These are phyloP conservation scores for Allygus modestus DNA, from an alignment of 2,888 invertebrate genomes.

Conservation along the genomic window DNA sequence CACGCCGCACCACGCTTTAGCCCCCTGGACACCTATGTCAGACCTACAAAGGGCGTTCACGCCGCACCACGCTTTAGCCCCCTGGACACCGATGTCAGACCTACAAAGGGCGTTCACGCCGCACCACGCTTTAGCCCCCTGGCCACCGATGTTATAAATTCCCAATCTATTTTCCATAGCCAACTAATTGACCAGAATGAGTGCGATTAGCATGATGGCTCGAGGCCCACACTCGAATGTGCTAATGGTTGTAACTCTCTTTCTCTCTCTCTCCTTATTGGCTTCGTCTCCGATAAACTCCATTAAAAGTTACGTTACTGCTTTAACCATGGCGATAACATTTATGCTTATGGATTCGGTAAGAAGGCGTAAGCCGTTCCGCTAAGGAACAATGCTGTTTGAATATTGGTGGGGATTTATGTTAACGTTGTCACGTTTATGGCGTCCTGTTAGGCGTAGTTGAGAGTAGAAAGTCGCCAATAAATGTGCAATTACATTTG, in stretches of 20 bases:
- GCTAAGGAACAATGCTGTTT: not conserved
- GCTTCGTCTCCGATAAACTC: not conserved
- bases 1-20: no score
- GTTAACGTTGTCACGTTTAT: not conserved
- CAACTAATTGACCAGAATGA: not conserved
- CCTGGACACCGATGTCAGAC: no score
- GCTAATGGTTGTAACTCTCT: not conserved
- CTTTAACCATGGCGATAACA: slow-evolving; percentile 8
- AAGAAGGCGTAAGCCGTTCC: not conserved
- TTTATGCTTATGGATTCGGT: slow-evolving; percentile 7
- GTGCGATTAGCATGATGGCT: not conserved
- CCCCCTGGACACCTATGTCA: no score
- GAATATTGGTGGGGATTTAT: not conserved
- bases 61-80: no score
- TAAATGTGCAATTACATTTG: no score
- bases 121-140: not conserved
- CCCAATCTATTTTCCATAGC: slow-evolving; percentile 10
- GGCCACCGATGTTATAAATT: not conserved
- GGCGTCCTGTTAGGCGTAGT: no score
- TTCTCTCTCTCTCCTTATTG: not conserved
- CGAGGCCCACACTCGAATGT: not conserved
- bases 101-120: no score
- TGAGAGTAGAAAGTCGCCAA: no score
- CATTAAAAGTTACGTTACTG: slow-evolving; percentile 4
- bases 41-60: no score